Conservation (phyloP, 2,797 vertebrate genomes). For the Eleutherodactylus coqui region DNA sequence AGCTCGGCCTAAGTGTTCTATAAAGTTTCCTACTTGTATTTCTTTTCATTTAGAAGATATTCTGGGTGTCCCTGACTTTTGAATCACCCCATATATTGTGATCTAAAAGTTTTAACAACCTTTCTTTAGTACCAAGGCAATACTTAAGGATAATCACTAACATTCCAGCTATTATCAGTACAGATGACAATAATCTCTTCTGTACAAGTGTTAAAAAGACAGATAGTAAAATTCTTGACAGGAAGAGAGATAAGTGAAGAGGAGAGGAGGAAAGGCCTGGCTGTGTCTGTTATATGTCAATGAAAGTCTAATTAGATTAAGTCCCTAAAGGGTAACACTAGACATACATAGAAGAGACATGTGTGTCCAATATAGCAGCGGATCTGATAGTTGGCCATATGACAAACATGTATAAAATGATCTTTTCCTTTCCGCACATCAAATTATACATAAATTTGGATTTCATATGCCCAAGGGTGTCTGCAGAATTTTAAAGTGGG, state of each 20-base stretch:
- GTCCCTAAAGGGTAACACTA: conserved; percentile 9
- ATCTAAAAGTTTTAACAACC: background rate
- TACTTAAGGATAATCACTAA: background rate
- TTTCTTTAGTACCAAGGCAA: background rate
- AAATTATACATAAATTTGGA: background rate
- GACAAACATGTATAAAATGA: background rate
- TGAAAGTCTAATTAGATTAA: conserved; percentile 20
- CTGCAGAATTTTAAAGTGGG: no score
- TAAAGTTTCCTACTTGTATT: no score
- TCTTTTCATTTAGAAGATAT: no score
- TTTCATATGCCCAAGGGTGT: no score
- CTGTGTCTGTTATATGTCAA: conserved; percentile 30
- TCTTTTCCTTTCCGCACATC: background rate
- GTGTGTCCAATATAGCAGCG: background rate
- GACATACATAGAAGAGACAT: background rate
- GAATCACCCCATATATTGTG: no score
- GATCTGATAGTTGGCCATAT: background rate
- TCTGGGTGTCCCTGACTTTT: no score
- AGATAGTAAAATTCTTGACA: conserved; percentile 38
- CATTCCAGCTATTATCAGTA: conserved; percentile 7
- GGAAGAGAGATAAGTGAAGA: conserved; percentile 29
- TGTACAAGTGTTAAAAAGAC: conserved; percentile 36
- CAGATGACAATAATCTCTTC: conserved; percentile 11
- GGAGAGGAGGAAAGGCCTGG: conserved; percentile 26
- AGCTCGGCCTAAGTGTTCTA: no score